Base-by-base conservation (phyloP, 1,140 invertebrate species). In the Drosophila persimilis region DNA sequence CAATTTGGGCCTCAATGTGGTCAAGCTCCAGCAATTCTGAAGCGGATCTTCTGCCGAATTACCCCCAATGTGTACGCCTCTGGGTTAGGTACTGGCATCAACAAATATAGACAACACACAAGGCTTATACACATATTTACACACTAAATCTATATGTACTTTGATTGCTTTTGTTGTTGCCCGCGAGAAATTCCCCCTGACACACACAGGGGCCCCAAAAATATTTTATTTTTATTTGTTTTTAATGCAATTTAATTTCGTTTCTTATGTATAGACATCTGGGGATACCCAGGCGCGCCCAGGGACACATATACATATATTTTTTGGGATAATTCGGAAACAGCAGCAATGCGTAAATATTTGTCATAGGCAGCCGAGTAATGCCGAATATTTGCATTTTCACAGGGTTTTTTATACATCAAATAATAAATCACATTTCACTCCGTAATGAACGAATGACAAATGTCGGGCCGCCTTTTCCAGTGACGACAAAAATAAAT, bases 231-330 rank as follows among this genome's bases (percentile, higher is more conserved):
- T 35, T 39, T 77, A 85, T 88, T 70, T 86, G 64, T 69, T 86
- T 85, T 86, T 86, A 81, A 85, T 88, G 67, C 73, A 75, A 88
- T 88, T 85, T 85, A 75, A 86, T 81, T 77, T 67, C 39, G 52
- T 48, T 53, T 54, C 62, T 46, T 64, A 61, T 71, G 61, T 64
- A 50, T 66, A 52, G 48, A 35, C 11, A 43, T 51, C 48, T 48
- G 51, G 64, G 66, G 64, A 70, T 69, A 15, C 64, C 66, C 64
- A 45, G 57, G 41, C 51, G 31, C 17, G 35, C 66, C 64, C 45
- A 57, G 52, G 66, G 66, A 70, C 63, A 57, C 31, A 69, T 65
- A 70, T 51, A 69, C 26, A 69, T 59, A 57, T 51, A 13, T 39
- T 13, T 69, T 50, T 57, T 65, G 31, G 65, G 55, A 66, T 57